phyloP scores from a whole-genome alignment of 2,113 vertebrate genomes.

The Melozone crissalis region DNA sequence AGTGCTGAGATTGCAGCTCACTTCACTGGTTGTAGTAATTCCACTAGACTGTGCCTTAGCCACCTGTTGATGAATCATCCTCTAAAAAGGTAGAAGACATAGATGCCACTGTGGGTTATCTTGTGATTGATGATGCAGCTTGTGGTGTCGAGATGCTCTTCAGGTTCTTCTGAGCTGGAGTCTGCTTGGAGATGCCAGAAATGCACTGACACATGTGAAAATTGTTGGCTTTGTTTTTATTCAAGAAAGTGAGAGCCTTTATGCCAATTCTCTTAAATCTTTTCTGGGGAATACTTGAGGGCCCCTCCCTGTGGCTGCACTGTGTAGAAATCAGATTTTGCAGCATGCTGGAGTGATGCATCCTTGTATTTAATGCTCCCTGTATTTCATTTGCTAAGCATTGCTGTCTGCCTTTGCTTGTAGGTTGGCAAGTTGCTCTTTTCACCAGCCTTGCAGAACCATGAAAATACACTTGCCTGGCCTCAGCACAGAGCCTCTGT shows the following conservation, averaged over 20 bases:
- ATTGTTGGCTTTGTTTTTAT: not conserved
- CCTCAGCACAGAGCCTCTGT: not conserved
- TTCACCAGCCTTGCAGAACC: conserved; percentile 15
- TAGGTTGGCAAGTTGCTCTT: conserved; percentile 17
- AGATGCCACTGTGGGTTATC: not conserved
- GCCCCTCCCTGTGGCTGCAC: not conserved
- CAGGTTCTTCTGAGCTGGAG: not conserved
- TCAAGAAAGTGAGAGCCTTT: not conserved
- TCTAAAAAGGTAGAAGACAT: not conserved
- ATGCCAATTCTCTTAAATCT: not conserved
- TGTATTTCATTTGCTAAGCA: not conserved
- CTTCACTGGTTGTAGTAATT: not conserved
- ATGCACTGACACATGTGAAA: not conserved
- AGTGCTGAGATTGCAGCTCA: not conserved
- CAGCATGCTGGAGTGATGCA: not conserved
- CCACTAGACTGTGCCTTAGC: not conserved
- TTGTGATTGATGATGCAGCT: not conserved
- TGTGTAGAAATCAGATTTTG: not conserved
- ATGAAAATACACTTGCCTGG: conserved; percentile 30
- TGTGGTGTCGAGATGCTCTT: not conserved
- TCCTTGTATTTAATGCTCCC: not conserved
- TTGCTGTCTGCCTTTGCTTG: conserved; percentile 32
- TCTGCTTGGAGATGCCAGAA: not conserved
- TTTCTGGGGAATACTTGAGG: not conserved
- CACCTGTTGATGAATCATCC: conserved; percentile 27